phyloP scores from a whole-genome alignment of 2,113 vertebrate species.

The Solea solea region DNA sequence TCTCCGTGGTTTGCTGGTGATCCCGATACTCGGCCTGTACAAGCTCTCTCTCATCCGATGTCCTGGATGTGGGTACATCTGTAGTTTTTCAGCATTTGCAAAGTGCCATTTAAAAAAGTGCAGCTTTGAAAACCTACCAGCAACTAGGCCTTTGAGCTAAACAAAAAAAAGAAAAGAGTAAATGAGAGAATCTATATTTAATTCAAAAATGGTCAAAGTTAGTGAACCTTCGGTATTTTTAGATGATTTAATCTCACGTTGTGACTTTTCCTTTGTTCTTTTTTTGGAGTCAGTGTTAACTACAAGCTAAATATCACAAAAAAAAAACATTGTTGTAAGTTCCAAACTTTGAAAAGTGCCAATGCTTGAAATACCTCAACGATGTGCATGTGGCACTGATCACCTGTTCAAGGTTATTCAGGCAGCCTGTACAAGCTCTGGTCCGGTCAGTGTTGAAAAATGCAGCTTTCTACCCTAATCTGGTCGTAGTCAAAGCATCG shows the following conservation, averaged over 20 bases:
- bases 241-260: slow-evolving; percentile 37
- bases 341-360: slow-evolving; percentile 75
- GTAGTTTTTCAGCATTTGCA: slow-evolving; percentile 77
- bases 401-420: slow-evolving; percentile 64
- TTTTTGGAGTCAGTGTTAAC: slow-evolving; percentile 49
- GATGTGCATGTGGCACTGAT: slow-evolving; percentile 67
- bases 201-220: slow-evolving; percentile 58
- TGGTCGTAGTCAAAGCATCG: slow-evolving; percentile 47
- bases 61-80: slow-evolving; percentile 53
- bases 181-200: slow-evolving; percentile 44
- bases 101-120: slow-evolving; percentile 82
- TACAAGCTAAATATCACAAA: slow-evolving; percentile 47
- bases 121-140: slow-evolving; percentile 82
- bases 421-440: slow-evolving; percentile 67
- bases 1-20: slow-evolving; percentile 50
- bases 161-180: slow-evolving; percentile 28
- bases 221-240: slow-evolving; percentile 54
- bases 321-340: slow-evolving; percentile 58
- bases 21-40: slow-evolving; percentile 33
- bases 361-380: slow-evolving; percentile 84
- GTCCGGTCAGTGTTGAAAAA: slow-evolving; percentile 68
- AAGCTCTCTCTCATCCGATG: slow-evolving; percentile 49
- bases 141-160: slow-evolving; percentile 74
- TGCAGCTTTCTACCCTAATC: slow-evolving; percentile 67
- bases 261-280: slow-evolving; percentile 22